Percentiles rank a stretch among this genome's conserved stretches.
Conservation (phyloP, 2,888 invertebrate species). For the Aphodius sticticus region DNA sequence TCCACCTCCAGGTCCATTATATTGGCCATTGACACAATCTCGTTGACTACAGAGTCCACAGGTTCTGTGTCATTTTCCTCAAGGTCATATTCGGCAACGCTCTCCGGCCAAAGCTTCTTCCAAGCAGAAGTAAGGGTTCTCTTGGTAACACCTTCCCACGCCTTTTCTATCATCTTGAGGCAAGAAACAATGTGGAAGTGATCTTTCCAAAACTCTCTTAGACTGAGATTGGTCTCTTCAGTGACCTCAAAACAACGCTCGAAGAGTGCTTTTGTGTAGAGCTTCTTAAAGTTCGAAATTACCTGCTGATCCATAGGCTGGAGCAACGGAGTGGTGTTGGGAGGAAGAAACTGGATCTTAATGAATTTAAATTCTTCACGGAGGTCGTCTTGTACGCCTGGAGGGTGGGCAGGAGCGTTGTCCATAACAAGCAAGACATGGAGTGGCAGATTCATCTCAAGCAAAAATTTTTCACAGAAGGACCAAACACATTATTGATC, state of each 20-base stretch:
- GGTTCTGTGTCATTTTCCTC: conserved; percentile 32
- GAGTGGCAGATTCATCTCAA: conserved; percentile 44
- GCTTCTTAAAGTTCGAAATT: conserved; percentile 46
- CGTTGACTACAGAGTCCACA: conserved; percentile 35
- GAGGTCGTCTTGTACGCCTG: conserved; percentile 6
- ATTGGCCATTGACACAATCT: conserved; percentile 43
- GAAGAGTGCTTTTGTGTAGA: conserved; percentile 43
- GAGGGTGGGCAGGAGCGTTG: conserved; percentile 43
- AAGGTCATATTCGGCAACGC: conserved; percentile 31
- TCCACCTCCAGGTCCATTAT: conserved; percentile 30
- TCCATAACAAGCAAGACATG: conserved; percentile 46
- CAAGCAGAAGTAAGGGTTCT: conserved; percentile 33
- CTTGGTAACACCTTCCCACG: conserved; percentile 39
- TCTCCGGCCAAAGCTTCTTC: conserved; percentile 37
- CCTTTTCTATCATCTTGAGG: conserved; percentile 43
- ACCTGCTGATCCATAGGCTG: conserved; percentile 48
- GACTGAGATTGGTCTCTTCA: conserved; percentile 40
- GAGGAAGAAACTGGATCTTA: conserved; percentile 24
- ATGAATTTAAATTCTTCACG: conserved; percentile 21
- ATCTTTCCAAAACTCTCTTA: conserved; percentile 47
- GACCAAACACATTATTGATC: neutral
- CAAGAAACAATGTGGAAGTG: conserved; percentile 44
- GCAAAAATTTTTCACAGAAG: conserved; percentile 41
- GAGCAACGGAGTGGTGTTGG: conserved; percentile 42
- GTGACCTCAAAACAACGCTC: conserved; percentile 43